Evolutionary conservation across 2,797 vertebrate genomes (phyloP), one percentile per base, ranked within the genome.

Genomic region (Hafferia zeledoni): DNA sequence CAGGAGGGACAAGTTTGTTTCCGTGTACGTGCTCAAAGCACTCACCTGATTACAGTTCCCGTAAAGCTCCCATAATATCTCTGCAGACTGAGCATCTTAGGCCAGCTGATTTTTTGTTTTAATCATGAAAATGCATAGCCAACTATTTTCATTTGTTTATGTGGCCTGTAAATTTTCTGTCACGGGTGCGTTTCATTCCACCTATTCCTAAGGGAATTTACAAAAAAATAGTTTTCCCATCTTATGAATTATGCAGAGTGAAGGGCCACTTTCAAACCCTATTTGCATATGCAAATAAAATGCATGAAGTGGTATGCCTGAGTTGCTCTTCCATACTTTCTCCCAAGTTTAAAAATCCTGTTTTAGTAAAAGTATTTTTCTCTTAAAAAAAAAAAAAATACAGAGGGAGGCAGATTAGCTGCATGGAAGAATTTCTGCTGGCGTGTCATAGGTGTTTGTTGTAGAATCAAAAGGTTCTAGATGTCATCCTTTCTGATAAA

Each of bases 61-160:
- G 0, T 30, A 64, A 50, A 76, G 22, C 30, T 60, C 9, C 10
- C 1, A 0, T 47, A 18, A 0, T 47, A 18, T 30, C 23, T 79
- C 13, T 41, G 50, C 39, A 25, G 33, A 5, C 31, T 14, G 33
- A 64, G 31, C 2, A 3, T 25, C 20, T 15, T 31, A 39, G 44
- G 20, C 46, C 37, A 68, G 44, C 44, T 47, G 60, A 4, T 22
- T 30, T 53, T 46, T 41, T 50, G n/a, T 50, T 61, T 17, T 25
- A 79, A 17, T 39, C 0, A 9, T 77, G 25, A 28, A 24, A 80
- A 46, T 43, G 15, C 9, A 3, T 3, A 55, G 4, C 8, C 27
- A 46, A 2, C 11, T 64, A 1, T 33, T 71, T 46, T 46, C 20
- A 33, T 10, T n/a, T 30, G 3, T 23, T 12, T 1, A 0, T 2